Base-by-base conservation (phyloP, 2,888 invertebrate species). In the Aquatica leii region DNA sequence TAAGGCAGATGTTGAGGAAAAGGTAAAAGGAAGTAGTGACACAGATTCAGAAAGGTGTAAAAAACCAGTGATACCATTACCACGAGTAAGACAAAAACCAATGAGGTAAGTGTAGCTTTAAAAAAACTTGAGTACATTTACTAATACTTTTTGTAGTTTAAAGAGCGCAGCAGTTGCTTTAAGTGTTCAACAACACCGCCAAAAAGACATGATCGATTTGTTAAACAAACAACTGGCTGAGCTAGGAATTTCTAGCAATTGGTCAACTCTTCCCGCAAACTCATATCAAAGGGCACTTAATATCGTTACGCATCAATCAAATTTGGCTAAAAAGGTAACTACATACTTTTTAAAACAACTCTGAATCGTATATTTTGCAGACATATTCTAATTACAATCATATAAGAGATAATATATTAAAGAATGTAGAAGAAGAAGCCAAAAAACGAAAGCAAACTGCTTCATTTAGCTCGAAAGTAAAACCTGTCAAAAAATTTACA, bases 241-340 rank as follows among this genome's bases (percentile, higher is more conserved):
- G 61, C 79, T 87, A 50, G 90, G 90, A 11, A 84, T 90, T 15
- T 88, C 88, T 74, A 87, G 88, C 1, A 83, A 87, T 24, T 88
- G 87, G 84, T 83, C 81, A 40, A 84, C 86, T 54, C 77, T 90
- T 68, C 85, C 88, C 0, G 78, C 81, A 68, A 83, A 79, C 65
- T 82, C 86, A 9, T 89, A 84, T 71, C 82, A 84, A 59, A 87
- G 86, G 72, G 86, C 87, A 69, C 81, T 86, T 67, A 81, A 83
- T 53, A 84, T 85, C 60, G 76, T 90, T 37, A 84, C 83, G 63
- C 86, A 88, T 76, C 84, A 87, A 73, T 84, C 85, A 60, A 85
- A 83, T 71, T 72, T 85, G 1, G 83, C 85, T 74, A 78, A 84
- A 41, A 89, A 88, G 84, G 89, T 88, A 6, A 8, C 6, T 14